Conservation (phyloP, 64 coral and sea anemone genomes). For the Dendronephthya gigantea region DNA sequence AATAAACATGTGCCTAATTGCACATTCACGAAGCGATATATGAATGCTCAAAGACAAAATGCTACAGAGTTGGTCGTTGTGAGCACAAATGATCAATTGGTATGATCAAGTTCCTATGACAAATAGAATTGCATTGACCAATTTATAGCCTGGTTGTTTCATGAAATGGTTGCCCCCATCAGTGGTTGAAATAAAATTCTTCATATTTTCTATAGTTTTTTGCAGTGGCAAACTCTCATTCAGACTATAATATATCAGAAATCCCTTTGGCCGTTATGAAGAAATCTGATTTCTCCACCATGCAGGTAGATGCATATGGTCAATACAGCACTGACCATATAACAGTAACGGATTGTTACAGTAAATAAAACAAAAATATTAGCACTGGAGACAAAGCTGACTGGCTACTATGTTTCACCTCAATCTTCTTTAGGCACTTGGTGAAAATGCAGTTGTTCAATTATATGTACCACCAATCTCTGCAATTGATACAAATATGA, state of each 20-base stretch:
- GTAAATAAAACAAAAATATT: too few species aligned
- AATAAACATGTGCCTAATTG: not conserved
- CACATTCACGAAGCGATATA: not conserved
- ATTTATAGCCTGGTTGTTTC: too few species aligned
- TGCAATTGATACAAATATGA: constrained; percentile 67
- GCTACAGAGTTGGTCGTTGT: not conserved
- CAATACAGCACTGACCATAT: too few species aligned
- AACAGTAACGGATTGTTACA: too few species aligned
- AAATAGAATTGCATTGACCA: too few species aligned
- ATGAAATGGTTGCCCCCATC: too few species aligned
- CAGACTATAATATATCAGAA: constrained; percentile 28
- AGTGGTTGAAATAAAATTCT: not conserved
- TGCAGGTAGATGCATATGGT: constrained; percentile 31
- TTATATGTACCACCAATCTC: constrained; percentile 57
- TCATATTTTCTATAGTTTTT: constrained; percentile 55
- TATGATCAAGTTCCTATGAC: too few species aligned
- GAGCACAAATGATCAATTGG: not conserved
- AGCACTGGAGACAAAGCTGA: too few species aligned
- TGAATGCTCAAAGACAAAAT: not conserved
- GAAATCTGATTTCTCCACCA: constrained; percentile 44
- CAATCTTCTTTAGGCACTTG: constrained; percentile 51
- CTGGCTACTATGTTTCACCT: too few species aligned
- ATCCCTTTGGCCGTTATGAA: constrained; percentile 80
- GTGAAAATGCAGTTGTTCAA: constrained; percentile 47
- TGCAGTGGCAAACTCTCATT: constrained; percentile 45